Base-by-base conservation (phyloP, 2,888 invertebrate genomes). In the Lamellibrachia columna region DNA sequence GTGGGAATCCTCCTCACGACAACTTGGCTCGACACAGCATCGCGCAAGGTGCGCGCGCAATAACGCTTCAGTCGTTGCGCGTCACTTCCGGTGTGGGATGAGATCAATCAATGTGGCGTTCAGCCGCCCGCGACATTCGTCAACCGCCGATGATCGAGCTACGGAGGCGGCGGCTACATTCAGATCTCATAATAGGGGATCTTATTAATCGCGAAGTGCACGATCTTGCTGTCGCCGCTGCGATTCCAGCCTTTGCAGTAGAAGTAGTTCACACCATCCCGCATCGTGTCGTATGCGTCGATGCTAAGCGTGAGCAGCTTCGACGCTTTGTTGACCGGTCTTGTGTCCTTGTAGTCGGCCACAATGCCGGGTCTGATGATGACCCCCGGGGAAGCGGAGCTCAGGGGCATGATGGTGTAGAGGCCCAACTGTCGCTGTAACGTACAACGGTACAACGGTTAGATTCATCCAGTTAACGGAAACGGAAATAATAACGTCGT, bases 231-330 rank as follows among this genome's bases (percentile, higher is more conserved):
- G 11, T 40, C 40, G 15, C 91, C 55, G 55, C n/a, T 22, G 9
- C 52, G 52, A 40, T 91, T 91, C 53, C 53, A 53, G 3, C 91
- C 91, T n/a, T 53, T 91, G 53, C 91, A 91, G 53, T 91, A 91
- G 91, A 91, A 91, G 91, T 22, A 22, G 53, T 91, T 91, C 15
- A 9, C 53, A 4, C 55, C 91, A n/a, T 40, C 53, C 15, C 40
- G 40, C 91, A 91, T 40, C 91, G 55, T 55, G 53, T 40, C 53
- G 53, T 55, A 91, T 4, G 55, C 53, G 53, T 91, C 53, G 15
- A 28, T 11, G 53, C 28, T n/a, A 7, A 91, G 55, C 22, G 53
- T 53, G 40, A 91, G 52, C 28, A 53, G n/a, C 53, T 91, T 91
- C 15, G 75, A 75, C 75, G 75, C 75, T 15, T 2, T 75, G 75